phyloP scores from a whole-genome alignment of 2,113 vertebrate genomes.

The Orthonyx spaldingii region DNA sequence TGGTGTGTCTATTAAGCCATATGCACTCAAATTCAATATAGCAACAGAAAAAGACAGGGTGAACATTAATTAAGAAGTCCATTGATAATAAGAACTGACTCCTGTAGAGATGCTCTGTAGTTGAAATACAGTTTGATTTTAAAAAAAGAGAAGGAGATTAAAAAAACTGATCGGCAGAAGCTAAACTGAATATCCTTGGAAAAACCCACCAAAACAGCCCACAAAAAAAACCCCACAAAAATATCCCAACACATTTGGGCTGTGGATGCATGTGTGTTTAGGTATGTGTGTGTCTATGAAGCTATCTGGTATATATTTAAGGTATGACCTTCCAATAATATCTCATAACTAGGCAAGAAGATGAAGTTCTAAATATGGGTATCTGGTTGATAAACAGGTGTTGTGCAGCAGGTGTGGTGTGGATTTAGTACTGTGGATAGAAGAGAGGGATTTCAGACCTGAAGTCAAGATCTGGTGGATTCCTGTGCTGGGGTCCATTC shows the following conservation, averaged over 20 bases:
- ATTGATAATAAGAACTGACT: neutral
- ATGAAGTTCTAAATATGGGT: neutral
- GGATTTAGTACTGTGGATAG: neutral
- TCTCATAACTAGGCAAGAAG: neutral
- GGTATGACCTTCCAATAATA: neutral
- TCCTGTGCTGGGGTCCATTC: fast-evolving
- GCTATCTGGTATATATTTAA: neutral
- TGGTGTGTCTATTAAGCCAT: slow-evolving; percentile 28
- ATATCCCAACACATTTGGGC: neutral
- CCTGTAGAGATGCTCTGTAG: neutral
- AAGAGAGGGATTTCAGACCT: neutral
- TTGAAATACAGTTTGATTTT: neutral
- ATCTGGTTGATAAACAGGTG: neutral
- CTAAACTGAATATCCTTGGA: neutral
- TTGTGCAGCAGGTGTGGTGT: neutral
- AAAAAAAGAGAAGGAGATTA: neutral
- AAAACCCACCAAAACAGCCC: neutral
- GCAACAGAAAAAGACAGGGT: slow-evolving; percentile 17
- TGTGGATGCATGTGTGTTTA: neutral
- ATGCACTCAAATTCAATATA: slow-evolving; percentile 38
- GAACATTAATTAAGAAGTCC: slow-evolving; percentile 39
- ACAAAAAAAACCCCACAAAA: fast-evolving
- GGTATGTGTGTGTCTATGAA: neutral
- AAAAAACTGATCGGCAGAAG: neutral
- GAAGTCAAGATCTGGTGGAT: neutral